Base-by-base conservation (phyloP, 2,113 vertebrate genomes). In the Morone saxatilis region DNA sequence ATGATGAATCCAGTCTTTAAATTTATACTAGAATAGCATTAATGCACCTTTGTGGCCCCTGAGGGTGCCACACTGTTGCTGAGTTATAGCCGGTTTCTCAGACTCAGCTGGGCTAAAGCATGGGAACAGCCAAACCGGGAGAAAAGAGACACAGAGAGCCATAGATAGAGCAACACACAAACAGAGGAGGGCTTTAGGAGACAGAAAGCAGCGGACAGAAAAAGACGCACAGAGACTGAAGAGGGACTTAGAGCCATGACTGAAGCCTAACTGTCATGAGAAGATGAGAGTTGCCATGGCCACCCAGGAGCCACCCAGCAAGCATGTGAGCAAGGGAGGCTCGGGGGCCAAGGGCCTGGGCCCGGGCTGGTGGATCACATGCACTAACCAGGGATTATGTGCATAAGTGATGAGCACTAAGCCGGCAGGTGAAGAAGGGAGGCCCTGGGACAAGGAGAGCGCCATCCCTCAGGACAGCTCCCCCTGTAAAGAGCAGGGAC, bases 351-450 rank as follows among this genome's bases (percentile, higher is more conserved):
- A 80, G 71, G 81, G 81, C 85, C 89, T 80, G 83, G 87, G 80
- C 78, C 80, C 17, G 19, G 69, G 84, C 91, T 86, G 80, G 81
- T 88, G 92, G 88, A 92, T 94, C 94, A 92, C 93, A 94, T 93
- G 93, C 93, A 87, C 91, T 92, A 92, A 95, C 94, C 92, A 94
- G 92, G 96, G 96, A 98, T 98, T 97, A 97, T 93, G 93, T 94
- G 96, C 97, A 96, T 97, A 97, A 97, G 90, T 96, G 97, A 97
- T 97, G 97, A 97, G 94, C 93, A 41, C 94, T 95, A 96, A 96
- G 96, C 94, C 94, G 95, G 96, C 96, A 97, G 97, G 97, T 97
- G 94, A 95, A 92, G 93, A 81, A 91, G 94, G 82, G 95, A 97
- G 95, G 95, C 93, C 90, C 91, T 80, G 91, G 93, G 92, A 94